These are phyloP conservation scores for Drosophila kepulauana DNA, from an alignment of 1,140 invertebrate species.

Conservation along the genomic window DNA sequence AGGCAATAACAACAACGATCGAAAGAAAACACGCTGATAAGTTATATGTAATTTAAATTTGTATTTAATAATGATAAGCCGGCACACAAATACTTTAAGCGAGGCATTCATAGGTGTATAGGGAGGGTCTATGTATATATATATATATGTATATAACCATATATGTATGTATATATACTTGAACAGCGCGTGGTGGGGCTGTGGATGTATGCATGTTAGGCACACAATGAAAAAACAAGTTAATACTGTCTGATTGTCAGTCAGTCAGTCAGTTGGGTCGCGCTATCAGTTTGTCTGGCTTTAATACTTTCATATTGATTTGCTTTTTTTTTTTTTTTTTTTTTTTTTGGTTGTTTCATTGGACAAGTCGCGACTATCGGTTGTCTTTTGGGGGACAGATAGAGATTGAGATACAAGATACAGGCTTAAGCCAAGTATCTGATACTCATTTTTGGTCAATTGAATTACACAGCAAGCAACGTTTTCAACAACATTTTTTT, in stretches of 20 bases:
- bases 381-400: background rate
- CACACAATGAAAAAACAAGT: constrained; percentile 40
- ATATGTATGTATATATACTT: constrained; percentile 12
- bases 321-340: constrained; percentile 11
- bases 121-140: constrained; percentile 6
- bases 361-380: constrained; percentile 20
- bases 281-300: constrained; percentile 55
- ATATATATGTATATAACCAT: background rate
- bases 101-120: constrained; percentile 24
- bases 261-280: constrained; percentile 43
- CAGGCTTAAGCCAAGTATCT: constrained; percentile 1
- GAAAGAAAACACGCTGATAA: constrained; percentile 69
- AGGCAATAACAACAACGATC: constrained; percentile 33
- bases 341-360: constrained; percentile 22
- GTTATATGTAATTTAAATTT: constrained; percentile 81
- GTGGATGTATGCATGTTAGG: constrained; percentile 9
- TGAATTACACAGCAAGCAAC: background rate
- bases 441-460: constrained; percentile 3
- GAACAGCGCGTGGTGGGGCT: constrained; percentile 14
- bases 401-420: constrained; percentile 1
- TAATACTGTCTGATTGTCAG: constrained; percentile 43
- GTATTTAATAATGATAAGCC: constrained; percentile 79
- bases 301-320: constrained; percentile 53
- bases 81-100: constrained; percentile 55
- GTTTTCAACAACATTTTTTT: background rate